Conservation (phyloP, 2,797 vertebrate species). For the Arnoldichthys spilopterus region DNA sequence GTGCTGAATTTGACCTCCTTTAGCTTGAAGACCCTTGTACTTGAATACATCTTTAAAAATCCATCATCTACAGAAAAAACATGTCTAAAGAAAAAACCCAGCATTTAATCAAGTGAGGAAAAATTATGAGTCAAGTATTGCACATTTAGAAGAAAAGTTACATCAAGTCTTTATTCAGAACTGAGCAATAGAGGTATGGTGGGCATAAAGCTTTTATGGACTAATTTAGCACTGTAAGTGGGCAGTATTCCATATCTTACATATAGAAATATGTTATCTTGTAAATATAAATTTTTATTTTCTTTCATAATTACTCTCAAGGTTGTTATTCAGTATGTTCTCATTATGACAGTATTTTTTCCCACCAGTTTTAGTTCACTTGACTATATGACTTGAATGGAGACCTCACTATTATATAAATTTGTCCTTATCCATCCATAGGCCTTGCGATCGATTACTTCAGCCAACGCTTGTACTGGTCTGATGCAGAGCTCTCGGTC, state of each 20-base stretch:
- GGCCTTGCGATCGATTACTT: conserved; percentile 95
- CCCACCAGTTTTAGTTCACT: conserved; percentile 26
- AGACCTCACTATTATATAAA: conserved; percentile 64
- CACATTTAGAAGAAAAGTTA: conserved; percentile 27
- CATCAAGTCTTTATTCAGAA: conserved; percentile 22
- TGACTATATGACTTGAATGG: conserved; percentile 33
- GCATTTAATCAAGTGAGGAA: conserved; percentile 46
- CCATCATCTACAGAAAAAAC: conserved; percentile 68
- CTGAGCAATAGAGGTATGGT: neutral
- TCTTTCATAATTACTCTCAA: neutral
- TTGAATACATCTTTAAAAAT: conserved; percentile 66
- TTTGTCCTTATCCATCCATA: conserved; percentile 72
- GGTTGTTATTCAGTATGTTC: neutral
- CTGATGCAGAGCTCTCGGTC: conserved; percentile 92
- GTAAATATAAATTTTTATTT: neutral
- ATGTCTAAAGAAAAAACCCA: conserved; percentile 50
- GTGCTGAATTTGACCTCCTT: conserved; percentile 72
- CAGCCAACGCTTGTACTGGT: conserved; percentile 95
- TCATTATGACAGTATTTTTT: neutral
- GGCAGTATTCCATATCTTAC: neutral
- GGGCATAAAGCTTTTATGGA: neutral
- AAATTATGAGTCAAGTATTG: conserved; percentile 31
- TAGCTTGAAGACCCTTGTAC: conserved; percentile 66
- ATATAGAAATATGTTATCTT: neutral
- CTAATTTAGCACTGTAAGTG: neutral